phyloP scores from a whole-genome alignment of 2,888 invertebrate species.

The Pammene fasciana region DNA sequence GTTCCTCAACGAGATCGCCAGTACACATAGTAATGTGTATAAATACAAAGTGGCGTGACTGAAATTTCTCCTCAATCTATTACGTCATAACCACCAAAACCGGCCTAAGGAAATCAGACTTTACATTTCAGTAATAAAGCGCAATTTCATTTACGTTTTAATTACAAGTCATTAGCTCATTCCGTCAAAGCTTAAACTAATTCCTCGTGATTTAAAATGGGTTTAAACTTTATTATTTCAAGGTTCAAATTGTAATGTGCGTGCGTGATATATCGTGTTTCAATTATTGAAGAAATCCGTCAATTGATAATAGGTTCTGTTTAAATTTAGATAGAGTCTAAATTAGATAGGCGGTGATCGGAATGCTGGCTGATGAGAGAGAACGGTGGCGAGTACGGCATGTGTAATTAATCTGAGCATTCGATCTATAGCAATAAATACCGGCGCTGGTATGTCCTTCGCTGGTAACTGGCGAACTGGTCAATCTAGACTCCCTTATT shows the following conservation, averaged over 20 bases:
- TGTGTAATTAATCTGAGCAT: slow-evolving; percentile 74
- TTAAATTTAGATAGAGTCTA: slow-evolving; percentile 58
- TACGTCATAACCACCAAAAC: slow-evolving; percentile 59
- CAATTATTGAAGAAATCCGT: slow-evolving; percentile 66
- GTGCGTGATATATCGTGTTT: slow-evolving; percentile 65
- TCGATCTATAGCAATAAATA: slow-evolving; percentile 75
- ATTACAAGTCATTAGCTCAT: slow-evolving; percentile 67
- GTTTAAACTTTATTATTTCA: slow-evolving; percentile 54
- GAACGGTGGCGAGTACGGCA: slow-evolving; percentile 51
- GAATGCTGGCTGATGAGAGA: slow-evolving; percentile 69
- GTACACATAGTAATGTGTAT: slow-evolving; percentile 54
- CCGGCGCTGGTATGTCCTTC: slow-evolving; percentile 72
- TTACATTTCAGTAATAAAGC: slow-evolving; percentile 59
- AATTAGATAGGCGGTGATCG: slow-evolving; percentile 56
- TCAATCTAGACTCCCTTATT: slow-evolving; percentile 59
- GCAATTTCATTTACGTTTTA: slow-evolving; percentile 58
- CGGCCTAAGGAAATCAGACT: slow-evolving; percentile 60
- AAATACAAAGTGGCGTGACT: slow-evolving; percentile 75
- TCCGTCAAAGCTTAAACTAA: slow-evolving; percentile 57
- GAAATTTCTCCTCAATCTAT: slow-evolving; percentile 62
- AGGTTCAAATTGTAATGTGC: slow-evolving; percentile 64
- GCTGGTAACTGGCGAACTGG: slow-evolving; percentile 66
- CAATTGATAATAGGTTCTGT: slow-evolving; percentile 65
- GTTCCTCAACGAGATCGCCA: slow-evolving; percentile 57
- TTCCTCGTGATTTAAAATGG: slow-evolving; percentile 57